Conservation (phyloP, 2,888 invertebrate species). For the Empis stercorea region DNA sequence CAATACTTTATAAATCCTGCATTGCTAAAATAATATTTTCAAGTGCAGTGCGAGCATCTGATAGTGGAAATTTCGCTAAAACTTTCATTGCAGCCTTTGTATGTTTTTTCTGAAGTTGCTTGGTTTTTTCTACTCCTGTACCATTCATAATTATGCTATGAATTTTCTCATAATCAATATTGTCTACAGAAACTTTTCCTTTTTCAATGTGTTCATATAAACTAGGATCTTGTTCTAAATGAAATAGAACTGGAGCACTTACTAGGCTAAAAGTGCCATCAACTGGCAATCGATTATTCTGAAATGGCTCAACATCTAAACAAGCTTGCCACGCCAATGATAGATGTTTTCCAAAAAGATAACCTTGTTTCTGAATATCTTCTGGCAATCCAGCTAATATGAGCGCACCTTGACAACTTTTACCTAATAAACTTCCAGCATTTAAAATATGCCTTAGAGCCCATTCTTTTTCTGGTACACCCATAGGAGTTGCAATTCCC, state of each 20-base stretch:
- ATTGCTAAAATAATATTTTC: conserved; percentile 78
- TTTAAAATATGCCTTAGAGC: conserved; percentile 64
- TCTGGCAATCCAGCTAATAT: conserved; percentile 70
- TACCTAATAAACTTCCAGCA: conserved; percentile 56
- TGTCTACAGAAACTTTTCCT: conserved; percentile 31
- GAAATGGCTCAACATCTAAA: conserved; percentile 61
- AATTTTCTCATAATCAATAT: conserved; percentile 36
- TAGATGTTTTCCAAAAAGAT: conserved; percentile 79
- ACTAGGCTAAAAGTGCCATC: conserved; percentile 42
- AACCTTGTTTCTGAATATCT: conserved; percentile 67
- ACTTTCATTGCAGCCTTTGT: conserved; percentile 61
- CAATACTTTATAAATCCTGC: conserved; percentile 43
- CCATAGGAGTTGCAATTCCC: conserved; percentile 41
- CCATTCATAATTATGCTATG: conserved; percentile 51
- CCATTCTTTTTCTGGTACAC: conserved; percentile 65
- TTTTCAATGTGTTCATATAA: conserved; percentile 42
- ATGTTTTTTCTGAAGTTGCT: conserved; percentile 60
- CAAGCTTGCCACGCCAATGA: conserved; percentile 83
- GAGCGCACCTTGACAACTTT: conserved; percentile 77
- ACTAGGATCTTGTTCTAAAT: conserved; percentile 57
- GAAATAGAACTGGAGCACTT: conserved; percentile 73
- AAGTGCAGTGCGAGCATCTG: conserved; percentile 73
- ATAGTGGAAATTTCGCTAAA: conserved; percentile 59
- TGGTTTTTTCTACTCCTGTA: conserved; percentile 59
- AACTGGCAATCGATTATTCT: conserved; percentile 23